Percentiles rank a stretch among this genome's conserved stretches.
These are phyloP conservation scores for Lophotis ruficrista DNA, from an alignment of 2,113 vertebrate genomes.

Conservation along the genomic window DNA sequence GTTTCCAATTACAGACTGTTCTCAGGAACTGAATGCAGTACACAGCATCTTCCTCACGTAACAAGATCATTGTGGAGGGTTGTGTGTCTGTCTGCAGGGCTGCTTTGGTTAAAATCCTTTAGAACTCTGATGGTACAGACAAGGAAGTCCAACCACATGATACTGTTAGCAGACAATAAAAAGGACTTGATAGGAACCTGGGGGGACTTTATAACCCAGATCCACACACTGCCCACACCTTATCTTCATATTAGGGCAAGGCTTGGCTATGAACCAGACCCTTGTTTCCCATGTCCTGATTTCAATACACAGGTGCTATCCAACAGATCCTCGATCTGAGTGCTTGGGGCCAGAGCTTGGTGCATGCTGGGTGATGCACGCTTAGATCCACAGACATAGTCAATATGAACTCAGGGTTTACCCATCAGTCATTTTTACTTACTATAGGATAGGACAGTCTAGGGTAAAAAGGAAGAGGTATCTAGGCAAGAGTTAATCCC, in stretches of 20 bases:
- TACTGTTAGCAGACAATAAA: not conserved
- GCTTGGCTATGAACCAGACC: not conserved
- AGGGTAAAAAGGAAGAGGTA: not conserved
- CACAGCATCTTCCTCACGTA: not conserved
- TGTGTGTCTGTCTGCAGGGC: not conserved
- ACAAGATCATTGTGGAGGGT: not conserved
- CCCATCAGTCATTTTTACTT: not conserved
- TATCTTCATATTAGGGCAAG: not conserved
- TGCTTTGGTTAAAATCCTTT: not conserved
- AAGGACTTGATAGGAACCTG: not conserved
- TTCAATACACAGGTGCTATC: not conserved
- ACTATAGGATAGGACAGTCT: not conserved
- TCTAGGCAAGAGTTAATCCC: not conserved
- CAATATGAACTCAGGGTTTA: not conserved
- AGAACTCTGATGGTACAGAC: not conserved
- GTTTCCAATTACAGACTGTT: not conserved
- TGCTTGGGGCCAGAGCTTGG: not conserved
- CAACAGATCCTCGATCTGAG: not conserved
- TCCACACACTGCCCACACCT: not conserved
- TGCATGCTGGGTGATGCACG: not conserved
- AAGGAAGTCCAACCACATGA: not conserved
- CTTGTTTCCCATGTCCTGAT: not conserved
- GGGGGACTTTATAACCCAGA: not conserved
- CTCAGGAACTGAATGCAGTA: accelerated
- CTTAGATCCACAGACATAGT: not conserved